phyloP scores from a whole-genome alignment of 2,113 vertebrate genomes.

The Ciconia stormi region DNA sequence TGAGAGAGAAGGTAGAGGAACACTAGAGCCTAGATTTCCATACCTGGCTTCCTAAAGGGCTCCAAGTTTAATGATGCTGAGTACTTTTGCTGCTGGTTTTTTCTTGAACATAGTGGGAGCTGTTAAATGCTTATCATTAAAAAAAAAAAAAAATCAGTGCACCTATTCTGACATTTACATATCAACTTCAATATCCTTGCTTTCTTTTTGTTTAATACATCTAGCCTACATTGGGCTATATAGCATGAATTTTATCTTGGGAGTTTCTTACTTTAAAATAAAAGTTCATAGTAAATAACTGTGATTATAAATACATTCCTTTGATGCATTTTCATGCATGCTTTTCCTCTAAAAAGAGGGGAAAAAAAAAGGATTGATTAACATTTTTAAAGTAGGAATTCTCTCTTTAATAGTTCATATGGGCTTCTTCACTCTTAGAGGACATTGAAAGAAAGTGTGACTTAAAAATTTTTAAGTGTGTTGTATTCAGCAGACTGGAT shows the following conservation, averaged over 20 bases:
- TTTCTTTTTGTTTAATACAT: not conserved
- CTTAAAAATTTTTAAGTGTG: not conserved
- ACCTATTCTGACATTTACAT: not conserved
- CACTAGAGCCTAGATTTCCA: not conserved
- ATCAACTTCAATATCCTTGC: not conserved
- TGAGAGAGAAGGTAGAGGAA: not conserved
- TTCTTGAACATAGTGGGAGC: not conserved
- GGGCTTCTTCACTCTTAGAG: not conserved
- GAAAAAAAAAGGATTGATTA: not conserved
- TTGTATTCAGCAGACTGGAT: conserved; percentile 46
- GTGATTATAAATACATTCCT: not conserved
- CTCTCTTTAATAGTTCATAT: not conserved
- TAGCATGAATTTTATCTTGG: not conserved
- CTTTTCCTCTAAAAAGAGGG: not conserved
- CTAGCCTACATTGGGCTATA: not conserved
- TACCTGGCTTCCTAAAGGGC: not conserved
- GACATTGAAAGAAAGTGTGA: not conserved
- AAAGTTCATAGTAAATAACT: not conserved
- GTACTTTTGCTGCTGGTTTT: not conserved
- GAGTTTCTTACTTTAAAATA: not conserved
- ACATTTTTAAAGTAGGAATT: not conserved
- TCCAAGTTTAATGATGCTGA: not conserved
- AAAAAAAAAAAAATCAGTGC: not conserved
- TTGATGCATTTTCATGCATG: not conserved
- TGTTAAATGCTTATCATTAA: not conserved